These are phyloP conservation scores for Chlorospingus semifuscus DNA, from an alignment of 2,797 vertebrate genomes.

Conservation along the genomic window DNA sequence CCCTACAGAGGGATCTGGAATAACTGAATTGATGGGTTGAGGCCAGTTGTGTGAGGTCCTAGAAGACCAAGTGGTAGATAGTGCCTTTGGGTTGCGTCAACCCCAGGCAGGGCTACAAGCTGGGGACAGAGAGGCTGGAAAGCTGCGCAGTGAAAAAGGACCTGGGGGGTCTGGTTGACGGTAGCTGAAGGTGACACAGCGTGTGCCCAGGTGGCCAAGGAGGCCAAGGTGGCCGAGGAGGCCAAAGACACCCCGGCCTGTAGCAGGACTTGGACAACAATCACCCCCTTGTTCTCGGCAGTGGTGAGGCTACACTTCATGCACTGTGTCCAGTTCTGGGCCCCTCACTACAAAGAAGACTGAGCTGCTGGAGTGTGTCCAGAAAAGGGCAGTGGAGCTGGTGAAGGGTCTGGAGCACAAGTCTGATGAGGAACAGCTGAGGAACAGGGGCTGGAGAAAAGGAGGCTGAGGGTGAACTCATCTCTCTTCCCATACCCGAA, in stretches of 20 bases:
- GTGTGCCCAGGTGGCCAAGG: too few species aligned
- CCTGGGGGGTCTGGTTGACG: too few species aligned
- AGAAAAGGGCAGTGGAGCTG: not conserved
- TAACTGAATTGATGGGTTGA: not conserved
- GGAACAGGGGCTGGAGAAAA: not conserved
- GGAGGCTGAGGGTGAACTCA: not conserved
- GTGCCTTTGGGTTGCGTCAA: not conserved
- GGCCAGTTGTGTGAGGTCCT: not conserved
- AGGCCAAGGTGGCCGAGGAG: not conserved
- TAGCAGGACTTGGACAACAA: not conserved
- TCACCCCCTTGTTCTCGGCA: not conserved
- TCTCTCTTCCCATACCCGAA: not conserved
- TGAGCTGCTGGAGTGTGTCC: not conserved
- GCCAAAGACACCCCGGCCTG: not conserved
- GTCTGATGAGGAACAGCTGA: not conserved
- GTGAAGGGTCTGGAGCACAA: not conserved
- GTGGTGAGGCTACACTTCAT: not conserved
- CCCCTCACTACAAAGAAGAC: not conserved
- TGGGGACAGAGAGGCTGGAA: not conserved
- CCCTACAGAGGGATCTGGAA: not conserved
- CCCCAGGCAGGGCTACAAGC: not conserved
- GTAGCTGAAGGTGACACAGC: rapidly evolving
- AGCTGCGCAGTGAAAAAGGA: not conserved
- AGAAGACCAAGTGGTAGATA: not conserved
- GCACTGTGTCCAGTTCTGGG: not conserved